Conservation (phyloP, 2,888 invertebrate genomes). For the Myathropa florea region DNA sequence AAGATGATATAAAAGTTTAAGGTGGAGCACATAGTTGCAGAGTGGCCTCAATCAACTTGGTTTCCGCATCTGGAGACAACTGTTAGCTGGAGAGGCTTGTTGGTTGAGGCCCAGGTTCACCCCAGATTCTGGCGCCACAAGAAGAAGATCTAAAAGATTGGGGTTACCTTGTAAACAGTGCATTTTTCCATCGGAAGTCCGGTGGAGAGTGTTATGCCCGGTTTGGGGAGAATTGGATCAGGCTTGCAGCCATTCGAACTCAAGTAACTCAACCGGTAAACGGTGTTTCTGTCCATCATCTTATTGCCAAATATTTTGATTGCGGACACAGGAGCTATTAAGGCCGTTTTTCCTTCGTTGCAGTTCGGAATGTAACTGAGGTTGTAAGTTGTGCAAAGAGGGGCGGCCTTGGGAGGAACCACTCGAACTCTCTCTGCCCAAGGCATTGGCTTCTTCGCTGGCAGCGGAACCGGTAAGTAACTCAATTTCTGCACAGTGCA, state of each 20-base stretch:
- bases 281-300: constrained; percentile 75
- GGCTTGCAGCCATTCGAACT: constrained; percentile 76
- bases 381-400: constrained; percentile 78
- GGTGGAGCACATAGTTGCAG: too few species aligned
- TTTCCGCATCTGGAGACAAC: too few species aligned
- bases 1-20: too few species aligned
- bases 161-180: constrained; percentile 78
- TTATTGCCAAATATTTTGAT: constrained; percentile 76
- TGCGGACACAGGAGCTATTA: constrained; percentile 74
- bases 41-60: too few species aligned
- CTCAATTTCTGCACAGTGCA: constrained; percentile 82
- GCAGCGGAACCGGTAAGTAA: constrained; percentile 81
- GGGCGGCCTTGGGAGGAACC: constrained; percentile 76
- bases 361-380: constrained; percentile 79
- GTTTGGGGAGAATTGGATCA: constrained; percentile 74
- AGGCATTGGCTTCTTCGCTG: constrained; percentile 78
- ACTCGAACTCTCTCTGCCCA: constrained; percentile 77
- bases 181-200: constrained; percentile 76
- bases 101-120: too few species aligned
- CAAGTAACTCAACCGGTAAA: constrained; percentile 78
- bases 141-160: too few species aligned
- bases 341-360: constrained; percentile 73
- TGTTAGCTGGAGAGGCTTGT: too few species aligned
- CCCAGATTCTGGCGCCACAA: too few species aligned
- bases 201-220: constrained; percentile 74